phyloP scores from a whole-genome alignment of 2,888 invertebrate genomes.

The Lochmaea crataegi region DNA sequence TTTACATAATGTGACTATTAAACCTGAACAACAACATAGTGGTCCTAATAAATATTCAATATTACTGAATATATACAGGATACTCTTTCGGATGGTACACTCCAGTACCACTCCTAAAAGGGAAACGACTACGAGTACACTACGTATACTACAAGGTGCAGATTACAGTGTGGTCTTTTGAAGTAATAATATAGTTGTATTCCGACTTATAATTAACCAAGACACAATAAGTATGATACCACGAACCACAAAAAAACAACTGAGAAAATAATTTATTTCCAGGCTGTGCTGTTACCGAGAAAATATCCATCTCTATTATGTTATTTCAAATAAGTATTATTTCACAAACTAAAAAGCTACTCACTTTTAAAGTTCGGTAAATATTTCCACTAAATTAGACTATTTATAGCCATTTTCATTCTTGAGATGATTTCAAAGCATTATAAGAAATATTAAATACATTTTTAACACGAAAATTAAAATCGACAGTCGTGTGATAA shows the following conservation, averaged over 20 bases:
- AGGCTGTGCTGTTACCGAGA: too few relatives aligned
- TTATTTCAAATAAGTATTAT: too few relatives aligned
- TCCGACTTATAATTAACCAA: constrained; percentile 17
- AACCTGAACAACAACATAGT: constrained; percentile 58
- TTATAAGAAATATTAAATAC: too few relatives aligned
- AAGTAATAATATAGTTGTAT: constrained; percentile 11
- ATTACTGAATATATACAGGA: constrained; percentile 34
- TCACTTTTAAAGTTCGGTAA: too few relatives aligned
- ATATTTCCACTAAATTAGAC: too few relatives aligned
- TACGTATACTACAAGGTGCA: constrained; percentile 30
- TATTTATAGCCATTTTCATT: too few relatives aligned
- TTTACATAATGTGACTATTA: constrained; percentile 63
- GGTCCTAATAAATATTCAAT: constrained; percentile 42
- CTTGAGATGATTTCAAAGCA: too few relatives aligned
- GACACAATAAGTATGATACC: constrained; percentile 10
- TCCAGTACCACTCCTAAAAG: constrained; percentile 58
- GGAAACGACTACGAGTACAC: constrained; percentile 48
- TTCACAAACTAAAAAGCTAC: too few relatives aligned
- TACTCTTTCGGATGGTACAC: constrained; percentile 47
- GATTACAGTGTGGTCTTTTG: constrained; percentile 9
- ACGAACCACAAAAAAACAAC: background rate
- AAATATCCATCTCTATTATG: too few relatives aligned
- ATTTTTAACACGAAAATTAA: too few relatives aligned
- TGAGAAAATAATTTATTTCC: too few relatives aligned
- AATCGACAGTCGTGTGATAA: too few relatives aligned